phyloP scores from a whole-genome alignment of 1,140 invertebrate species.

The Melitaea cinxia region DNA sequence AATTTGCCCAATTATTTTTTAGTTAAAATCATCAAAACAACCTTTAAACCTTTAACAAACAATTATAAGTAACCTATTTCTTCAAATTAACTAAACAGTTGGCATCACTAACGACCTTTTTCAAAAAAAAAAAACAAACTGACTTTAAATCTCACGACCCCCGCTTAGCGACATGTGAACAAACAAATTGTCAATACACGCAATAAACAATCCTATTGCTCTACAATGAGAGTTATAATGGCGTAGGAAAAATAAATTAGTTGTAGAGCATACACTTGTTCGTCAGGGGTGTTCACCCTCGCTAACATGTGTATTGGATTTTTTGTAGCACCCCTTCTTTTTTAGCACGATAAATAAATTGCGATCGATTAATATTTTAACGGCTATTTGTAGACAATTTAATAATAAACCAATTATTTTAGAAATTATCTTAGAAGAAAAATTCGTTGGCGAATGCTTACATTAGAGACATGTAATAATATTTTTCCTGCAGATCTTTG shows the following conservation, averaged over 20 bases:
- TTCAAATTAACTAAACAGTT: slow-evolving; percentile 44
- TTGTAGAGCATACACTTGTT: slow-evolving; percentile 67
- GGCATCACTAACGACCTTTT: slow-evolving; percentile 48
- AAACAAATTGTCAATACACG: slow-evolving; percentile 53
- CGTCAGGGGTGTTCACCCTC: slow-evolving; percentile 59
- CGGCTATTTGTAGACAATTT: slow-evolving; percentile 26
- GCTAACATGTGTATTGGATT: slow-evolving; percentile 64
- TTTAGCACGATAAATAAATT: slow-evolving; percentile 60
- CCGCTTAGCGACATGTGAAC: slow-evolving; percentile 72
- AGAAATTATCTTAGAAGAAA: no score
- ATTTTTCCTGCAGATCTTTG: no score
- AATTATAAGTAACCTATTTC: no score
- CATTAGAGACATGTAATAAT: no score
- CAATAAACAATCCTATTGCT: slow-evolving; percentile 24
- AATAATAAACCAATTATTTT: background rate
- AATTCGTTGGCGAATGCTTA: no score
- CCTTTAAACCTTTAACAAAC: no score
- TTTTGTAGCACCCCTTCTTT: slow-evolving; percentile 64
- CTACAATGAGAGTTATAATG: slow-evolving; percentile 40
- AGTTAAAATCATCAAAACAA: no score
- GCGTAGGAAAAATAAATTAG: slow-evolving; percentile 38
- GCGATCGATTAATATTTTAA: slow-evolving; percentile 58
- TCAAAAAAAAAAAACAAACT: slow-evolving; percentile 50
- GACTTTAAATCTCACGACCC: slow-evolving; percentile 61
- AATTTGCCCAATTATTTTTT: no score